Base-by-base conservation (phyloP, 2,888 invertebrate species). In the Phasia obesa region DNA sequence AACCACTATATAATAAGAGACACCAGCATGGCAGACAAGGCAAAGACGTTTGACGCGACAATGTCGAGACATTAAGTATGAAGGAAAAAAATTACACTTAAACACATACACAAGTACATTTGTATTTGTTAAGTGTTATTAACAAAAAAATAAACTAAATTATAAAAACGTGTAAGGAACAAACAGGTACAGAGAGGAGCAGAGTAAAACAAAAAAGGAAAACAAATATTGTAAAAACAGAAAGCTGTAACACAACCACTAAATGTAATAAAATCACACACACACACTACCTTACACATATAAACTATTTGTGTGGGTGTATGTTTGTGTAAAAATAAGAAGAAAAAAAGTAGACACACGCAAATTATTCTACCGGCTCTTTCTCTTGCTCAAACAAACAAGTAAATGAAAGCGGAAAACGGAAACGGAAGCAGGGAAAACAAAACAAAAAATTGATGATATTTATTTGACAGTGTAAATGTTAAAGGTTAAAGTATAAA, bases 11-110 rank as follows among this genome's bases (percentile, higher is more conserved):
- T 35, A 7, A 70, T n/a, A 17, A 49, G 31, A 57, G 19, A 44
- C 42, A 67, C 44, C 7, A 21, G 17, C 65, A 65, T 69, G 76
- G 81, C 80, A 86, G 86, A 86, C 86, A 85, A 77, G 78, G 81
- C 81, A 83, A 85, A 86, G 84, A 84, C 86, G 75, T 79, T 85
- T 81, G 86, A 84, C 84, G 85, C 85, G 85, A 82, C 86, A 84
- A 70, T 85, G 85, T 83, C 85, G 85, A 85, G 85, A 85, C 86
- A 84, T 71, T 84, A 77, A 57, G 73, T 82, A 71, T 44, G 57
- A 77, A 84, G 62, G 78, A 80, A 77, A 76, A 78, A 47, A 69
- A 81, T 31, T 23, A 35, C n/a, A 64, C 44, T 42, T 11, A 60
- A 4, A 62, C 19, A 75, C 21, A 69, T 15, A 60, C 17, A 74